Evolutionary conservation across 2,113 vertebrate genomes (phyloP), one percentile per base, ranked within the genome.

Genomic region (Ageneiosus marmoratus): DNA sequence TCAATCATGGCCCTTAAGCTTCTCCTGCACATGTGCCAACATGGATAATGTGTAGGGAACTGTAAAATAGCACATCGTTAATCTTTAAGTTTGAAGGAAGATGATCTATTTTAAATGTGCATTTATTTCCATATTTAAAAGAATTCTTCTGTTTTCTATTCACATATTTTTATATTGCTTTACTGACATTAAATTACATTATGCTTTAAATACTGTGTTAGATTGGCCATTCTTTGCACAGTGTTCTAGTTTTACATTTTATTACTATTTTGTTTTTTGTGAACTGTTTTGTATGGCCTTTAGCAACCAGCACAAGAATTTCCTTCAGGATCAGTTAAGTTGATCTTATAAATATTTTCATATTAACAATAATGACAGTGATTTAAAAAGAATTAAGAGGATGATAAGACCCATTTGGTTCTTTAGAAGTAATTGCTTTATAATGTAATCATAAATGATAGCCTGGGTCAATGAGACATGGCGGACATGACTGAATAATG

Each of bases 1-100:
- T 90, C 86, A 37, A 87, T 85, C 89, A 93, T 94, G 86, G 84
- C 93, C 88, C 60, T 77, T 50, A 6, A 8, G 83, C 2, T 24
- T 50, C 41, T 41, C 79, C 79, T 90, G n/a, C n/a, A n/a, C n/a
- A n/a, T n/a, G 84, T 5, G 79, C 11, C 81, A 86, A 15, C 3
- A 58, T 41, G 72, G 41, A 24, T 10, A 60, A 34, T 37, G 67
- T 1, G 41, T 48, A 46, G 32, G 15, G 55, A 60, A 32, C 12
- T 29, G 56, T 46, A 62, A 62, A 48, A 70, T 44, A 2, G n/a
- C 48, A 13, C 69, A 73, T 16, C 11, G 48, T 73, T 48, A 73
- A 27, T 24, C 4, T 48, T 16, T 48, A 12, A 15, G 4, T 46
- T 15, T 44, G 5, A n/a, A 70, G n/a, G 7, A 22, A 1, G 29